Percentiles rank a stretch among this genome's conserved stretches.
phyloP scores from a whole-genome alignment of 2,888 invertebrate genomes.

The Drosophila emarginata region DNA sequence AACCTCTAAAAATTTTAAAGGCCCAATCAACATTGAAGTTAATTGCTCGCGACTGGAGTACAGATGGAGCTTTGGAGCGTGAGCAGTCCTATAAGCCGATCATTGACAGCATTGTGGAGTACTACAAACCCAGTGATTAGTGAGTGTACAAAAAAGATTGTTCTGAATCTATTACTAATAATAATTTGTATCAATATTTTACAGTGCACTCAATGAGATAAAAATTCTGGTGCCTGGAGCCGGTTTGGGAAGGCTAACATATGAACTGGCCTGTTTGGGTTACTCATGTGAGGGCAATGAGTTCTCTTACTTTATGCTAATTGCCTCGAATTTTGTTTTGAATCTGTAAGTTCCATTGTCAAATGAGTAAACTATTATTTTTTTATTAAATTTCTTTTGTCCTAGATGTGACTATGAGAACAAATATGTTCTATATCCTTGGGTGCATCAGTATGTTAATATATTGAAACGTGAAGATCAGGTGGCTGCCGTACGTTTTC shows the following conservation, averaged over 20 bases:
- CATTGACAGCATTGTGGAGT: slow-evolving; percentile 89
- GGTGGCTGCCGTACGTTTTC: slow-evolving; percentile 89
- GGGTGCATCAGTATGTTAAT: slow-evolving; percentile 97
- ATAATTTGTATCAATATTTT: not conserved
- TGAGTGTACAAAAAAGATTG: slow-evolving; percentile 64
- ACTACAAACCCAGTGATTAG: slow-evolving; percentile 88
- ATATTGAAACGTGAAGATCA: slow-evolving; percentile 92
- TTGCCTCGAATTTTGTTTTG: slow-evolving; percentile 97
- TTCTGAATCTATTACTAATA: not conserved
- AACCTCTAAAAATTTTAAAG: slow-evolving; percentile 84
- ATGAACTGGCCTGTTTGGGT: slow-evolving; percentile 94
- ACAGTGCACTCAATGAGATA: slow-evolving; percentile 83
- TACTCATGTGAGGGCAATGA: slow-evolving; percentile 98
- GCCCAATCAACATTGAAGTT: slow-evolving; percentile 97
- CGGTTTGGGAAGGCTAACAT: slow-evolving; percentile 96
- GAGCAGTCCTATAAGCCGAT: slow-evolving; percentile 95
- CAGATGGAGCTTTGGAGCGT: slow-evolving; percentile 91
- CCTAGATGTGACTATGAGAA: slow-evolving; percentile 84
- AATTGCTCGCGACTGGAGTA: slow-evolving; percentile 98
- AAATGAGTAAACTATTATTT: too few species aligned
- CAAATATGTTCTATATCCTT: slow-evolving; percentile 93
- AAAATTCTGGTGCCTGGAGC: slow-evolving; percentile 96
- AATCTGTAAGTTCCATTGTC: slow-evolving; percentile 85
- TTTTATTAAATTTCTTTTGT: too few species aligned
- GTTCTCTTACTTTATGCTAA: slow-evolving; percentile 98